Percentiles rank a stretch among this genome's conserved stretches.
These are phyloP conservation scores for Isoperla grammatica DNA, from an alignment of 2,888 invertebrate genomes.

Conservation along the genomic window DNA sequence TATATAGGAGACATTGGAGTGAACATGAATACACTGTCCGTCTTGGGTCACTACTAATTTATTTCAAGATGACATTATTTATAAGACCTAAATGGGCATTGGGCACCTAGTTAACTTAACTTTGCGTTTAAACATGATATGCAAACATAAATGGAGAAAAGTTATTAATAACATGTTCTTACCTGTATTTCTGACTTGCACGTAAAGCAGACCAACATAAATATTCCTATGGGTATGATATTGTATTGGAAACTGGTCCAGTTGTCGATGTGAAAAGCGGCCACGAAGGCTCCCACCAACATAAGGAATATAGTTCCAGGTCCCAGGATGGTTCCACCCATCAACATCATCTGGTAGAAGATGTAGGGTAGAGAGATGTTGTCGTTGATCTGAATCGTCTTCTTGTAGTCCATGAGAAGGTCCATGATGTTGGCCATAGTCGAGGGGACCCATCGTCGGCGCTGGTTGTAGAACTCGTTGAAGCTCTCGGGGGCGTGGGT, in stretches of 20 bases:
- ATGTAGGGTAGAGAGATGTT: constrained; percentile 82
- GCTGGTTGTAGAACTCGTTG: constrained; percentile 89
- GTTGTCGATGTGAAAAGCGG: constrained; percentile 68
- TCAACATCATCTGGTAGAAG: constrained; percentile 59
- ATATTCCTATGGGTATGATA: constrained; percentile 59
- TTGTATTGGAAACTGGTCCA: constrained; percentile 61
- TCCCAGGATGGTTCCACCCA: constrained; percentile 71
- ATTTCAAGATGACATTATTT: too few species aligned
- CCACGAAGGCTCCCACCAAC: constrained; percentile 75
- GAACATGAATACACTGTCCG: too few species aligned
- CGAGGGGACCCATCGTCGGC: constrained; percentile 93
- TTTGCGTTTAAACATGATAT: too few species aligned
- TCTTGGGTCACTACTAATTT: too few species aligned
- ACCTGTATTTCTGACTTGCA: constrained; percentile 66
- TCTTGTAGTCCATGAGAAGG: constrained; percentile 68
- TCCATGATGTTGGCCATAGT: constrained; percentile 94
- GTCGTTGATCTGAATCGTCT: constrained; percentile 77
- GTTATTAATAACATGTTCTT: constrained; percentile 30
- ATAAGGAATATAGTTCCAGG: constrained; percentile 79
- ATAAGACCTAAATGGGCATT: too few species aligned
- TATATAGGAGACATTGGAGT: too few species aligned
- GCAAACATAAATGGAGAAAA: too few species aligned
- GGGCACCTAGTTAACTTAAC: too few species aligned
- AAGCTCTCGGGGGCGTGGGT: constrained; percentile 93
- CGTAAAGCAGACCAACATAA: constrained; percentile 61